Conservation (phyloP, 2,113 vertebrate species). For the Takifugu bimaculatus region DNA sequence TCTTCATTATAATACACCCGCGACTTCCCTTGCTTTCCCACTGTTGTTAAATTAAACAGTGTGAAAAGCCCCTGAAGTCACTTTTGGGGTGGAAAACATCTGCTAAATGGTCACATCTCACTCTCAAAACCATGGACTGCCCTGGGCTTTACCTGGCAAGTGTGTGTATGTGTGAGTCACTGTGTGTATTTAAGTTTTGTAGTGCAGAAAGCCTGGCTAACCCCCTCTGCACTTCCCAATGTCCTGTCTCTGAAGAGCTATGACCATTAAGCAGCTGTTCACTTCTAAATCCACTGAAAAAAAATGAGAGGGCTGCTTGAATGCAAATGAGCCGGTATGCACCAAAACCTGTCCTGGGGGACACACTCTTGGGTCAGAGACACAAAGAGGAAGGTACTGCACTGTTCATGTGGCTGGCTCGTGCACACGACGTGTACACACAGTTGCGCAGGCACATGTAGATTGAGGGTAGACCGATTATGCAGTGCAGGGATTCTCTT, state of each 20-base stretch:
- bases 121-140: slow-evolving; percentile 35
- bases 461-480: slow-evolving; percentile 46
- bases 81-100: slow-evolving; percentile 63
- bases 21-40: slow-evolving; percentile 54
- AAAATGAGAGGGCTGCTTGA: slow-evolving; percentile 56
- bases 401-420: slow-evolving; percentile 16
- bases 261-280: slow-evolving; percentile 76
- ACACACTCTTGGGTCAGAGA: slow-evolving; percentile 59
- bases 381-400: slow-evolving; percentile 28
- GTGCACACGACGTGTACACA: slow-evolving; percentile 12
- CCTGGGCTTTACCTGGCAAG: slow-evolving; percentile 25
- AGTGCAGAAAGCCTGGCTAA: slow-evolving; percentile 56
- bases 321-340: slow-evolving; percentile 70
- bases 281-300: slow-evolving; percentile 59
- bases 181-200: slow-evolving; percentile 25
- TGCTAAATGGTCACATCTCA: slow-evolving; percentile 66
- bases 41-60: slow-evolving; percentile 61
- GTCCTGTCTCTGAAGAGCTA: slow-evolving; percentile 73
- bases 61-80: slow-evolving; percentile 61
- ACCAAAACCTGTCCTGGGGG: slow-evolving; percentile 63
- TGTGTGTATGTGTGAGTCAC: slow-evolving; percentile 2
- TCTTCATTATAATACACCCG: slow-evolving; percentile 35
- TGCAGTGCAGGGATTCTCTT: slow-evolving; percentile 57
- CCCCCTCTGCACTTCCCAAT: slow-evolving; percentile 64
- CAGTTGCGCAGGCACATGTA: slow-evolving; percentile 24